Evolutionary conservation across 2,113 vertebrate species (phyloP).

Genomic region (Triplophysa tibetana): DNA sequence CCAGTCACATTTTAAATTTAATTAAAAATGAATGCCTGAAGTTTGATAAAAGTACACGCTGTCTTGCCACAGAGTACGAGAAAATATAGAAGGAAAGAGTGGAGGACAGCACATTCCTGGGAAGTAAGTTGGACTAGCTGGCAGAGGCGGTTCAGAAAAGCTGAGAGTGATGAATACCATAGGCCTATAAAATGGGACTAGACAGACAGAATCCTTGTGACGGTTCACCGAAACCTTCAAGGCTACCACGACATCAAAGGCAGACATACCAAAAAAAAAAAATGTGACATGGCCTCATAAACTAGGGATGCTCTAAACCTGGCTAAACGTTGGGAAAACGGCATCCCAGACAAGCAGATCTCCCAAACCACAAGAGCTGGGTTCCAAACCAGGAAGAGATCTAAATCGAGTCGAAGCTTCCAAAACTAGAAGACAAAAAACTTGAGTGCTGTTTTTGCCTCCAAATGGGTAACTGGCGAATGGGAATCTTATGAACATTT

Average conservation of each 20-base stretch:
- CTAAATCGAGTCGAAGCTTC: not conserved
- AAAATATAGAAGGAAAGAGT: slow-evolving; percentile 30
- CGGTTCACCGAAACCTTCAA: slow-evolving; percentile 11
- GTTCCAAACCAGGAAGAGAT: slow-evolving; percentile 11
- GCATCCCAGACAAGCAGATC: slow-evolving; percentile 6
- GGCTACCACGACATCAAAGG: not conserved
- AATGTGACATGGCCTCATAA: slow-evolving; percentile 9
- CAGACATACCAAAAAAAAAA: slow-evolving; percentile 4
- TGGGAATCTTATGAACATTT: not conserved
- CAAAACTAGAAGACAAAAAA: slow-evolving; percentile 13
- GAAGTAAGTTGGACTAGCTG: slow-evolving; percentile 45
- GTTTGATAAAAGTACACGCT: slow-evolving; percentile 28
- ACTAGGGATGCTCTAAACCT: slow-evolving; percentile 11
- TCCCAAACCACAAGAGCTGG: slow-evolving; percentile 30
- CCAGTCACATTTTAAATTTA: slow-evolving; percentile 44
- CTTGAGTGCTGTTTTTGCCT: not conserved
- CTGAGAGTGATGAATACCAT: slow-evolving; percentile 45
- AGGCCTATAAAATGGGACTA: slow-evolving; percentile 23
- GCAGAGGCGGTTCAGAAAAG: slow-evolving; percentile 39
- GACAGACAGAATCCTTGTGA: slow-evolving; percentile 7
- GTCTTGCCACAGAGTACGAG: slow-evolving; percentile 39
- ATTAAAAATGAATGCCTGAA: slow-evolving; percentile 29
- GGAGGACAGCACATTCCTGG: slow-evolving; percentile 48
- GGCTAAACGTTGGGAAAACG: not conserved
- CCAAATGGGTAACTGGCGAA: not conserved